These are phyloP conservation scores for Pseudorasbora parva DNA, from an alignment of 2,113 vertebrate genomes.

Conservation along the genomic window DNA sequence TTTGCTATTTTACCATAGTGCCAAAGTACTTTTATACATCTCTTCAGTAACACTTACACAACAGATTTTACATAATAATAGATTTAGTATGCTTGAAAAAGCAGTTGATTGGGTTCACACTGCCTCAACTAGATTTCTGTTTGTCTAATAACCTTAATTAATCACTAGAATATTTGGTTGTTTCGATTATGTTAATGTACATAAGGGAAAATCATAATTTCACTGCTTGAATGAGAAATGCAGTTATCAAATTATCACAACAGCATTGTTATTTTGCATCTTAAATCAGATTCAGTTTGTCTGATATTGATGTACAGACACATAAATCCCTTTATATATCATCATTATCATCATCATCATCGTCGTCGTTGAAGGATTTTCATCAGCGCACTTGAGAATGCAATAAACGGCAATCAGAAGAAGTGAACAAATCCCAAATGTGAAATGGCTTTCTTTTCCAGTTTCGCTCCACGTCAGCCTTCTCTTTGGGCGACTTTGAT, in stretches of 20 bases:
- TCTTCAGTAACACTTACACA: constrained; percentile 36
- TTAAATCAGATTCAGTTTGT: background rate
- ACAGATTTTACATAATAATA: constrained; percentile 29
- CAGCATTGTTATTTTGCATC: background rate
- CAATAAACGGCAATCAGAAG: constrained; percentile 47
- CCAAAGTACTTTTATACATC: constrained; percentile 74
- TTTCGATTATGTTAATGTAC: background rate
- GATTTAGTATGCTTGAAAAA: background rate
- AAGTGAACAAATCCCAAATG: constrained; percentile 64
- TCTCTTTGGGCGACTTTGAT: constrained; percentile 84
- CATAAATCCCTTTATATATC: constrained; percentile 18
- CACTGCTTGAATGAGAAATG: background rate
- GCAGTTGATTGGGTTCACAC: background rate
- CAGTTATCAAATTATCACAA: background rate
- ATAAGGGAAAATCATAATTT: background rate
- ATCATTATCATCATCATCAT: background rate
- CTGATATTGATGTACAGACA: background rate
- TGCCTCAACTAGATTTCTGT: background rate
- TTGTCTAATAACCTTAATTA: background rate
- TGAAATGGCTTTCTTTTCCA: constrained; percentile 58
- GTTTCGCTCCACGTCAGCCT: constrained; percentile 73
- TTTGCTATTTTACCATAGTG: constrained; percentile 61
- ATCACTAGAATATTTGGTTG: background rate
- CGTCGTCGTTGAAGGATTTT: background rate
- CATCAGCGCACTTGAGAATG: constrained; percentile 17